Conservation (phyloP, 2,113 vertebrate genomes). For the Pelecanoides urinatrix region DNA sequence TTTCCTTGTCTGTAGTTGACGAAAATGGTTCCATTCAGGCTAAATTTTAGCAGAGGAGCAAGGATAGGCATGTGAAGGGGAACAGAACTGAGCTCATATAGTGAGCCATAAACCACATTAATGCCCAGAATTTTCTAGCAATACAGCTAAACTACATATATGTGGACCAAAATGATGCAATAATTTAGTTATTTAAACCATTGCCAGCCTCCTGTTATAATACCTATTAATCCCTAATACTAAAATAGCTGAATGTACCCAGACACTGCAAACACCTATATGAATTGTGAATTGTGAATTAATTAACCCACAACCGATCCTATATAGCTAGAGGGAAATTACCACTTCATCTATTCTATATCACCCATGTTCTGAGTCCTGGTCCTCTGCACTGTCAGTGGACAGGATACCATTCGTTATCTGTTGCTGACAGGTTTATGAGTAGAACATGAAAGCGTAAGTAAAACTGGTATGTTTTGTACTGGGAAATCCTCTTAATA, state of each 20-base stretch:
- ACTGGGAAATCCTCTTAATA: not conserved
- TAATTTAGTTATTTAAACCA: not conserved
- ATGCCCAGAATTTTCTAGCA: not conserved
- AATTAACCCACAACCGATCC: not conserved
- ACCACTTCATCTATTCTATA: rapidly evolving
- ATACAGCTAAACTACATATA: not conserved
- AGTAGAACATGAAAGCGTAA: not conserved
- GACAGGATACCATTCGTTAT: not conserved
- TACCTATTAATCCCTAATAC: not conserved
- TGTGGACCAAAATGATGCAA: not conserved
- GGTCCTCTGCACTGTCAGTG: not conserved
- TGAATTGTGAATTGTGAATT: not conserved
- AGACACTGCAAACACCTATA: not conserved
- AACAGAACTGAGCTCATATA: not conserved
- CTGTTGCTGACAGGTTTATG: not conserved
- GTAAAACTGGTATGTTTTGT: not conserved
- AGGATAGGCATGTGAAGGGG: not conserved
- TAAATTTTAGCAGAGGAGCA: not conserved
- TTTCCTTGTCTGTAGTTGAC: not conserved
- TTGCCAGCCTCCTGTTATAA: not conserved
- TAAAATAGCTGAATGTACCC: not conserved
- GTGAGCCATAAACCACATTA: not conserved
- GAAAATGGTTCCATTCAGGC: not conserved
- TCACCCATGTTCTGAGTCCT: not conserved
- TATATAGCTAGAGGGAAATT: not conserved